Base-by-base conservation (phyloP, 2,797 vertebrate species). In the Micropoecilia bifurca region DNA sequence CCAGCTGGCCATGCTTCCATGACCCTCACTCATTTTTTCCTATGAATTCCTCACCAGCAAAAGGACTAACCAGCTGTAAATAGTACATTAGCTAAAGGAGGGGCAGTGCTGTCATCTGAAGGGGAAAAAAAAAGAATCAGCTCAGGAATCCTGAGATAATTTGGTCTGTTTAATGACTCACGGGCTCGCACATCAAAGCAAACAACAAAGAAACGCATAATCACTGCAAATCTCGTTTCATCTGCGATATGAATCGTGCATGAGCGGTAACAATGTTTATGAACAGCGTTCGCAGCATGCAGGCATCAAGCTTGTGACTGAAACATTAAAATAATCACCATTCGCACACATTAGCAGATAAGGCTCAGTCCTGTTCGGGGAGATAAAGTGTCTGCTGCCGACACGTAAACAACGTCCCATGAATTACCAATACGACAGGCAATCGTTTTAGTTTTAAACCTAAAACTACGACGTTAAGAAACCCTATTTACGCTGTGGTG, bases 291-390 rank as follows among this genome's bases (percentile, higher is more conserved):
- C 86, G 88, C 79, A 61, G 50, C 68, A 75, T 73, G 55, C 57
- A 78, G 46, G 78, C 81, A 30, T 72, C 80, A 50, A 41, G 74
- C 80, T 73, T 83, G 82, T 10, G 39, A 84, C 76, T 55, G n/a
- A 77, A 77, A 82, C 78, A n/a, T 46, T 59, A 53, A 83, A 87
- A 89, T 89, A 83, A 90, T 90, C 88, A 89, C 79, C 74, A 78
- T 50, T 66, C 30, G 2, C 76, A 73, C 66, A 59, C 73, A 83
- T 87, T 76, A 87, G 85, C 82, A 87, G 57, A 80, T 63, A 33
- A 13, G 30, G 68, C 66, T 13, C 63, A 41, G 63, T 25, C 74
- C 82, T 76, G 79, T 66, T 46, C n/a, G 28, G 73, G 73, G 71
- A 28, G 78, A 86, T 30, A 73, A 77, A 28, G 5, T 13, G 22